Conservation (phyloP, 2,797 vertebrate species). For the Phylloscopus collybita region DNA sequence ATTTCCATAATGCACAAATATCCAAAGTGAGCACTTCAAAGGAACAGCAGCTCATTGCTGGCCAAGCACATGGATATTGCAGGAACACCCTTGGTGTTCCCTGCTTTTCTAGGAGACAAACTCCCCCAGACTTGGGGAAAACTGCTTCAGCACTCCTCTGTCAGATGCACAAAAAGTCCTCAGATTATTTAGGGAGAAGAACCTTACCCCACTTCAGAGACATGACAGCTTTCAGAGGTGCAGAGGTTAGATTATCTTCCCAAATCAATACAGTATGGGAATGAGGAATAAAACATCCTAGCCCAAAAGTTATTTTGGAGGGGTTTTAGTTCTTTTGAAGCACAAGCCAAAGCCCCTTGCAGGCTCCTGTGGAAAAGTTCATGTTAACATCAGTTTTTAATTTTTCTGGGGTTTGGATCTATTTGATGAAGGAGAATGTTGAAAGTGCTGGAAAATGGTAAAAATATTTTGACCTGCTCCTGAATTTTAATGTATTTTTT, state of each 20-base stretch:
- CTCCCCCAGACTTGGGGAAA: background rate
- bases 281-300: background rate
- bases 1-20: background rate
- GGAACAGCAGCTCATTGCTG: background rate
- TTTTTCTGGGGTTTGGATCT: background rate
- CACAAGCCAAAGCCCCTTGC: background rate
- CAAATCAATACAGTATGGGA: background rate
- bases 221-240: background rate
- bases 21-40: background rate
- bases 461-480: background rate
- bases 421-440: background rate
- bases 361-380: background rate
- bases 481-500: background rate
- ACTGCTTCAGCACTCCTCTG: background rate
- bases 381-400: background rate
- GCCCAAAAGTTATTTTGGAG: background rate
- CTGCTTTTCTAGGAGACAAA: background rate
- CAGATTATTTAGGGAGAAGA: background rate
- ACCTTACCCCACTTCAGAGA: background rate
- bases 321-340: conserved; percentile 4
- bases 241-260: background rate
- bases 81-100: background rate
- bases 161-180: background rate
- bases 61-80: background rate
- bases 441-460: background rate